Conservation (phyloP, 1,140 invertebrate species). For the Drosophila asahinai region DNA sequence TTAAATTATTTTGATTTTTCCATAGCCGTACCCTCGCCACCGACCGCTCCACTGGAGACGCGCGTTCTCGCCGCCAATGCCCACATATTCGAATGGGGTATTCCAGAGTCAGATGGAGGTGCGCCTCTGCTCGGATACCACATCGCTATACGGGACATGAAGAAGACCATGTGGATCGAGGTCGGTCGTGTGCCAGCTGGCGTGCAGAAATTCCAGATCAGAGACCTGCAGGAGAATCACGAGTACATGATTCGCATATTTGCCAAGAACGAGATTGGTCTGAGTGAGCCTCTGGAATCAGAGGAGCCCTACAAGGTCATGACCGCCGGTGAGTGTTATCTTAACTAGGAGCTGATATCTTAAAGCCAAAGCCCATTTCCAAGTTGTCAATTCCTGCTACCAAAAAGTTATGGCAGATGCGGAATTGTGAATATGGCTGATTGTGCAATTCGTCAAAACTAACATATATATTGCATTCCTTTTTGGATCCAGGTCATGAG, state of each 20-base stretch:
- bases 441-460: conserved; percentile 7
- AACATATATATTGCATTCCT: conserved; percentile 11
- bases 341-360: neutral
- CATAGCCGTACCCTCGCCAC: conserved; percentile 94
- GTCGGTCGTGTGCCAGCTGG: conserved; percentile 94
- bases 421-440: neutral
- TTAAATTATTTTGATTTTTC: neutral
- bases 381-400: neutral
- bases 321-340: conserved; percentile 89
- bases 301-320: conserved; percentile 96
- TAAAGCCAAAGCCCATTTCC: no score
- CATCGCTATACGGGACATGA: conserved; percentile 95
- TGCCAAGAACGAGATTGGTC: conserved; percentile 97
- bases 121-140: conserved; percentile 96
- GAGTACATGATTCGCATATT: conserved; percentile 96
- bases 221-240: conserved; percentile 95
- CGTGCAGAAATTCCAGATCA: conserved; percentile 93
- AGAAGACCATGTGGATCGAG: conserved; percentile 98
- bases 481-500: conserved; percentile 84
- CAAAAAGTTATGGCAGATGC: neutral
- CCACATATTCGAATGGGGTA: conserved; percentile 96
- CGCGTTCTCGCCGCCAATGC: conserved; percentile 92
- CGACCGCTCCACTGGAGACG: conserved; percentile 95
- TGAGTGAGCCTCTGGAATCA: conserved; percentile 96
- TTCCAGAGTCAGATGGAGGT: conserved; percentile 96